These are phyloP conservation scores for Dissostichus mawsoni DNA, from an alignment of 2,113 vertebrate species.

Conservation along the genomic window DNA sequence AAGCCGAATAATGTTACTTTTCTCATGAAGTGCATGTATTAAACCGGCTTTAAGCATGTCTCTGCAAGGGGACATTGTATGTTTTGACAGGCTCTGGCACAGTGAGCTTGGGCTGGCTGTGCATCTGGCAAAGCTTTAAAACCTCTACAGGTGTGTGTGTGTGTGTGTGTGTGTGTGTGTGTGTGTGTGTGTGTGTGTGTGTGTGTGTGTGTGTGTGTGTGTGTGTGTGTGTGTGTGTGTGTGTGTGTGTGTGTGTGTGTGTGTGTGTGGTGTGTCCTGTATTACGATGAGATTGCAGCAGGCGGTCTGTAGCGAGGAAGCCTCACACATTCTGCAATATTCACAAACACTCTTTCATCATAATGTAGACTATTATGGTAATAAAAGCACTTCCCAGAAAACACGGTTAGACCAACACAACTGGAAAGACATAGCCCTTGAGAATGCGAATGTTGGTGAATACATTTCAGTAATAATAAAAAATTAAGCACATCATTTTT, in stretches of 20 bases:
- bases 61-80: constrained; percentile 28
- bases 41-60: constrained; percentile 36
- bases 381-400: constrained; percentile 54
- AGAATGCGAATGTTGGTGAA: constrained; percentile 47
- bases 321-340: constrained; percentile 31
- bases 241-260: constrained; percentile 16
- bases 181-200: constrained; percentile 47
- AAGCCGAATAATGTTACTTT: constrained; percentile 34
- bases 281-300: constrained; percentile 74
- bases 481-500: constrained; percentile 29
- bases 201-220: constrained; percentile 4
- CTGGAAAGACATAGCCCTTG: constrained; percentile 31
- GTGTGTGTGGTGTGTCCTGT: constrained; percentile 31
- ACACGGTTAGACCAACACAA: constrained; percentile 40
- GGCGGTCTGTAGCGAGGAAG: constrained; percentile 45
- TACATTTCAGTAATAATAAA: constrained; percentile 52
- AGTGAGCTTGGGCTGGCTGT: constrained; percentile 30
- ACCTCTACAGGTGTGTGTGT: constrained; percentile 67
- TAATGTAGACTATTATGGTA: constrained; percentile 66
- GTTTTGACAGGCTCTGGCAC: constrained; percentile 46
- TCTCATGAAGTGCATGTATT: constrained; percentile 25
- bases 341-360: constrained; percentile 55
- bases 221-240: constrained; percentile 17
- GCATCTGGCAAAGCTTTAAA: constrained; percentile 60
- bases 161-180: background rate